A percentile compares a stretch with the other conserved stretches of the same genome.
Conservation (phyloP, 2,797 vertebrate genomes). For the Cheirogaleus major region DNA sequence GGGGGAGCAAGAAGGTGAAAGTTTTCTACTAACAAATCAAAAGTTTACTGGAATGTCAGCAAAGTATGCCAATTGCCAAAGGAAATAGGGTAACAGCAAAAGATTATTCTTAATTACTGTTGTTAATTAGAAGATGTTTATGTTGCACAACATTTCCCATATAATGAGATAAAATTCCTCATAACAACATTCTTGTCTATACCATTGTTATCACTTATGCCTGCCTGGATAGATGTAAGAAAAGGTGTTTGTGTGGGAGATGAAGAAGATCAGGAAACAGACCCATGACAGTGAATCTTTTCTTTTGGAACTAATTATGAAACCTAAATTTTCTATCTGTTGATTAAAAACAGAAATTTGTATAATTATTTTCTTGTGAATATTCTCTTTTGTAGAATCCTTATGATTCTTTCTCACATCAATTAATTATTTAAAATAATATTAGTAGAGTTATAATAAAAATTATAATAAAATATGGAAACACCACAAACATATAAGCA, state of each 20-base stretch:
- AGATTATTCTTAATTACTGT: background rate
- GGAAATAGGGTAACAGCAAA: background rate
- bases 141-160: background rate
- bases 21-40: background rate
- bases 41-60: background rate
- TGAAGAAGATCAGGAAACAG: background rate
- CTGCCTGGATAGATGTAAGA: background rate
- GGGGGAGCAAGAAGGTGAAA: background rate
- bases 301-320: background rate
- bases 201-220: background rate
- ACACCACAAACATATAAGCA: background rate
- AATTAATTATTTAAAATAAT: background rate
- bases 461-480: background rate
- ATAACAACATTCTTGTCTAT: background rate
- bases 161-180: background rate
- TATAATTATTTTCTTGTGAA: background rate
- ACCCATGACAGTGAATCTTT: background rate
- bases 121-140: background rate
- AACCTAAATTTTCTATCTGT: background rate
- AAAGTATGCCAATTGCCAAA: background rate
- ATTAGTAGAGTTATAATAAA: background rate
- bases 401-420: background rate
- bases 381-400: background rate
- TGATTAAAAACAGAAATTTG: background rate
- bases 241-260: background rate